A percentile compares a stretch with the other conserved stretches of the same genome.
phyloP scores from a whole-genome alignment of 2,797 vertebrate genomes.

The Philypnodon macrostomus region DNA sequence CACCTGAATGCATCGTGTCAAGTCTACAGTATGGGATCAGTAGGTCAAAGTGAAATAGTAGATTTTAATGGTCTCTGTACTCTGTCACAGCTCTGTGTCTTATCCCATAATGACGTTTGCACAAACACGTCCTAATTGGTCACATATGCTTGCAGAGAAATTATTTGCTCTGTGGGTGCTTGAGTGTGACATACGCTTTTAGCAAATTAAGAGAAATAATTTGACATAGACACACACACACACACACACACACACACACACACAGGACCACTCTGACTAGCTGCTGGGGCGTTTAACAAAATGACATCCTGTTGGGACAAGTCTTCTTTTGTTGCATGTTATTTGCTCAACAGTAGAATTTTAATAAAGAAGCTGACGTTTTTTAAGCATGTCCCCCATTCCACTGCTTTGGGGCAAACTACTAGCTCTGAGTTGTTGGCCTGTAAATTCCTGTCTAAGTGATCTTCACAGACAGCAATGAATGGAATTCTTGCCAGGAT shows the following conservation, averaged over 20 bases:
- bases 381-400: too few relatives aligned
- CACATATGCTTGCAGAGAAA: constrained; percentile 17
- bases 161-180: neutral
- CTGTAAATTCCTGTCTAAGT: constrained; percentile 69
- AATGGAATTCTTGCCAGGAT: constrained; percentile 61
- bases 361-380: constrained; percentile 42
- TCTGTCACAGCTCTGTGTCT: constrained; percentile 27
- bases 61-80: constrained; percentile 32
- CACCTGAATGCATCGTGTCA: neutral
- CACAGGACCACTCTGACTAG: constrained; percentile 1
- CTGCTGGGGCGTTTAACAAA: neutral
- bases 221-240: constrained; percentile 6
- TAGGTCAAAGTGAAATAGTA: constrained; percentile 43
- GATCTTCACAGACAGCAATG: constrained; percentile 56
- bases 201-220: constrained; percentile 26
- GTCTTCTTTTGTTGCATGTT: constrained; percentile 10
- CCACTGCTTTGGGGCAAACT: constrained; percentile 42
- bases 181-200: constrained; percentile 15
- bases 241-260: neutral
- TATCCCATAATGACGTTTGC: constrained; percentile 46
- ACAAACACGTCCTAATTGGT: constrained; percentile 43
- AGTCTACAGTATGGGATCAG: constrained; percentile 21
- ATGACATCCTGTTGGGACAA: constrained; percentile 3
- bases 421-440: constrained; percentile 34
- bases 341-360: constrained; percentile 37